Conservation (phyloP, 1,140 invertebrate species). For the Cataglyphis hispanica region DNA sequence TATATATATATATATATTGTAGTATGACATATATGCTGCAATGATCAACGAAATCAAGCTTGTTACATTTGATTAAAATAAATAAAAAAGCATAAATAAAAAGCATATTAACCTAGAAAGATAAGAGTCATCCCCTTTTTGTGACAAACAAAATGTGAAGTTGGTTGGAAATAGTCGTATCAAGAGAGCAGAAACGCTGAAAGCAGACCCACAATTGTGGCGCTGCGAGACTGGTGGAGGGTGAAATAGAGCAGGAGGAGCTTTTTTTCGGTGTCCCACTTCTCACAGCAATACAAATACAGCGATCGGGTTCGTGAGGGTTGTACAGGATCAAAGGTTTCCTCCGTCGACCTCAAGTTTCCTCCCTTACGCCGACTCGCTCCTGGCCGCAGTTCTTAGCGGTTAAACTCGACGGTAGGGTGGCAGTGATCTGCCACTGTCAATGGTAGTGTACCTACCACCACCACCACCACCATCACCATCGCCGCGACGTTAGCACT, state of each 20-base stretch:
- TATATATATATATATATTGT: neutral
- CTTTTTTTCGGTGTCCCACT: slow-evolving; percentile 70
- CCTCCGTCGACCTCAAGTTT: slow-evolving; percentile 66
- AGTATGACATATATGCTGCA: neutral
- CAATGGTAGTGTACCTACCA: slow-evolving; percentile 67
- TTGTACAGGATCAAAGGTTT: slow-evolving; percentile 77
- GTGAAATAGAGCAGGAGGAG: slow-evolving; percentile 50
- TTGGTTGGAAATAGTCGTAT: slow-evolving; percentile 28
- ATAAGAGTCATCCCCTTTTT: slow-evolving; percentile 31
- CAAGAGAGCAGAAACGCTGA: slow-evolving; percentile 36
- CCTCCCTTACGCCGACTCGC: slow-evolving; percentile 41
- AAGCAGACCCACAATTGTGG: slow-evolving; percentile 62
- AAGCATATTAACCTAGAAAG: slow-evolving; percentile 2
- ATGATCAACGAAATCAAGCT: neutral
- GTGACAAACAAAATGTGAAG: slow-evolving; percentile 31
- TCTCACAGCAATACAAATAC: slow-evolving; percentile 77
- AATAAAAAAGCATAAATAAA: neutral
- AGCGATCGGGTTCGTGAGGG: slow-evolving; percentile 51
- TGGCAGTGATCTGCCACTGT: slow-evolving; percentile 70
- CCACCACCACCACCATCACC: slow-evolving; percentile 57
- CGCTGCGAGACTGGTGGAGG: slow-evolving; percentile 21
- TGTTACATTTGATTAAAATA: neutral
- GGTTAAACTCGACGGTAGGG: slow-evolving; percentile 75
- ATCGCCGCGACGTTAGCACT: slow-evolving; percentile 68
- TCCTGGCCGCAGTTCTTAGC: slow-evolving; percentile 56